A percentile compares a stretch with the other conserved stretches of the same genome.
Conservation (phyloP, 1,140 invertebrate genomes). For the Calephelis nemesis region DNA sequence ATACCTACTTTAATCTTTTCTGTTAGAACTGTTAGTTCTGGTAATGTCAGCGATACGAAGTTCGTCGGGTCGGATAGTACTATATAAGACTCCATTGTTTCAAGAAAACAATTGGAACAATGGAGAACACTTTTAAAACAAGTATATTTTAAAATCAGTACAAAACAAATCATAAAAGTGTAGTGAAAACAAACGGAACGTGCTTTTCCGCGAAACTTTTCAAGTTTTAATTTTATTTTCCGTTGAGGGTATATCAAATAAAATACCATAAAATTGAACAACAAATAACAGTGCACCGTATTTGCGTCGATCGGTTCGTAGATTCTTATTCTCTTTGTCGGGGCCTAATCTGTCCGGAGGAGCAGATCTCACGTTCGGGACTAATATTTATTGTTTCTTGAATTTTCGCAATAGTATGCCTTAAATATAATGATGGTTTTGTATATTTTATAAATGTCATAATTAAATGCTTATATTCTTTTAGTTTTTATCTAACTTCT, state of each 20-base stretch:
- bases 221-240: slow-evolving; percentile 45
- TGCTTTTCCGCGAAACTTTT: slow-evolving; percentile 36
- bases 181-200: slow-evolving; percentile 28
- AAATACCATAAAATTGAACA: slow-evolving; percentile 69
- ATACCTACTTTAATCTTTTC: too few relatives aligned
- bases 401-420: slow-evolving; percentile 40
- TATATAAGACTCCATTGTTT: too few relatives aligned
- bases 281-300: slow-evolving; percentile 61
- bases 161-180: background rate
- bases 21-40: too few relatives aligned
- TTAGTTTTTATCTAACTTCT: too few relatives aligned
- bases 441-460: background rate
- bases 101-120: too few relatives aligned
- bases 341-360: slow-evolving; percentile 57
- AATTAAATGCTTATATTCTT: too few relatives aligned
- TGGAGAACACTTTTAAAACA: too few relatives aligned
- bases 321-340: slow-evolving; percentile 65
- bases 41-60: too few relatives aligned
- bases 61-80: too few relatives aligned
- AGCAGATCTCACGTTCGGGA: slow-evolving; percentile 57
- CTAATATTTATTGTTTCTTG: slow-evolving; percentile 65
- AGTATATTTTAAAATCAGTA: too few relatives aligned
- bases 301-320: slow-evolving; percentile 62
- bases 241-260: slow-evolving; percentile 42
- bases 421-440: background rate